Evolutionary conservation across 1,140 invertebrate species (phyloP), one percentile per base, ranked within the genome.

Genomic region (Drosophila melanica): DNA sequence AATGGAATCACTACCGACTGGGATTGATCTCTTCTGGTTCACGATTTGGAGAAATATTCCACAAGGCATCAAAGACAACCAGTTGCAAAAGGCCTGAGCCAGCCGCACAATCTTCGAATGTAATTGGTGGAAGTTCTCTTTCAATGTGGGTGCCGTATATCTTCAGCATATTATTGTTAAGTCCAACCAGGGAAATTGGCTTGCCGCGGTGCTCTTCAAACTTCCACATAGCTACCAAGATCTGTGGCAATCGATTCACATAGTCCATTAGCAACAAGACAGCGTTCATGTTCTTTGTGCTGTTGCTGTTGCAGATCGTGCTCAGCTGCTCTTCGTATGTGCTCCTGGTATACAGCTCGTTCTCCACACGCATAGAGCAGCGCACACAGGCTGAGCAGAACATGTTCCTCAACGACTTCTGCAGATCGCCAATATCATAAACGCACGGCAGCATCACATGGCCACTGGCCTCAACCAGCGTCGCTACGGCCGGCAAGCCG

Each of bases 51-150:
- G 54, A 41, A 9, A 73, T 27, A 10, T 12, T 39, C 63, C 69
- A 73, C 41, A 73, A 6, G 7, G 64, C 65, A 33, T 73, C 70
- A 23, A 68, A 73, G n/a, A 73, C 55, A 1, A 73, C 9, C 23
- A 73, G 10, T 23, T 73, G 70, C 10, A 73, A n/a, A 0, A 73
- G 65, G 14, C 70, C 70, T 1, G 70, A 50, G 8, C 70, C 64
- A 0, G 70, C 65, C 6, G 55, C 48, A 39, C 70, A 73, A 37
- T 73, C 64, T 8, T 73, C 70, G 12, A 35, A 73, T 0, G 70
- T 73, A 0, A 73, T 73, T 2, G 70, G 70, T 1, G 70, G 70
- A 7, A 73, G 35, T 11, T 73, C 64, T 3, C 48, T 14, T 11
- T 48, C 47, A 7, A 73, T 12, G 14, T 73, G 70, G 0, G 14